Percentiles rank a stretch among this genome's conserved stretches.
phyloP scores from a whole-genome alignment of 1,140 invertebrate genomes.

The Brachionus paranguensis region DNA sequence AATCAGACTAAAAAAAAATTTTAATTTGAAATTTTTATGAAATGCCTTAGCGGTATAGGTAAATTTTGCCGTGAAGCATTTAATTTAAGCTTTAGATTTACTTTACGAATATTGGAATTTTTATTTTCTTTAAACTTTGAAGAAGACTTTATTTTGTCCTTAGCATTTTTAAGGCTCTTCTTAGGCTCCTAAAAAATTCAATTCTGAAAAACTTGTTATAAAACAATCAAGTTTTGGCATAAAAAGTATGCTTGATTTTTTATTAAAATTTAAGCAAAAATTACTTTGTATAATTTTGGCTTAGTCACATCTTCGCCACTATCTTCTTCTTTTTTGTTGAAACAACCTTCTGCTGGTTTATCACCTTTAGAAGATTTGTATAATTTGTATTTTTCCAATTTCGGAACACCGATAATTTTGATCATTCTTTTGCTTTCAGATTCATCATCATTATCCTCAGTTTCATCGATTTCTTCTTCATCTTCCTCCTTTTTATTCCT shows the following conservation, averaged over 20 bases:
- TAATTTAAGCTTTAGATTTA: not conserved
- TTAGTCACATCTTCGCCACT: not conserved
- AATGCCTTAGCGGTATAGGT: not conserved
- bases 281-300: not conserved
- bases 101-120: not conserved
- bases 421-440: not conserved
- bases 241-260: not conserved
- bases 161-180: not conserved
- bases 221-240: not conserved
- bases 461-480: constrained; percentile 44
- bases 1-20: not conserved
- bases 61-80: not conserved
- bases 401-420: not conserved
- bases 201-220: not conserved
- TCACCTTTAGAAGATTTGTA: not conserved
- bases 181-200: not conserved
- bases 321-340: constrained; percentile 42
- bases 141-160: not conserved
- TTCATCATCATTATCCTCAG: constrained; percentile 1
- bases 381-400: constrained; percentile 13
- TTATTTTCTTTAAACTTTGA: not conserved
- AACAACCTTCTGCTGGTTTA: constrained; percentile 43
- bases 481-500: constrained; percentile 44
- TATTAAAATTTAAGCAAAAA: not conserved
- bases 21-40: not conserved